phyloP scores from a whole-genome alignment of 2,888 invertebrate species.

The Dione vanillae region DNA sequence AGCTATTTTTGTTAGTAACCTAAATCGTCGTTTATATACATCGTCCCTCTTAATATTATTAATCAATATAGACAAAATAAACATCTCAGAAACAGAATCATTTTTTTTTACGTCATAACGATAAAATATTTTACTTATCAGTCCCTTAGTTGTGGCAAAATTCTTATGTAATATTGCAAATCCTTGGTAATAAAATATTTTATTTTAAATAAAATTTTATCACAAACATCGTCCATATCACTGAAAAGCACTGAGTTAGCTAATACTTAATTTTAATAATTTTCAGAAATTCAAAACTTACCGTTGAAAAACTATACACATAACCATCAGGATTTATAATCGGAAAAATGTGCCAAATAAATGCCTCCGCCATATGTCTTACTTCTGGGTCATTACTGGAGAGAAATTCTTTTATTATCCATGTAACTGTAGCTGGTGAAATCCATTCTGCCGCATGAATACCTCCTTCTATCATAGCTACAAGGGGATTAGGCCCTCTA shows the following conservation, averaged over 20 bases:
- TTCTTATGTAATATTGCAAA: neutral
- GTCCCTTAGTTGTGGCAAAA: neutral
- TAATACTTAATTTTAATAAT: too few relatives aligned
- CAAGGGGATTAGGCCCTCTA: constrained; percentile 46
- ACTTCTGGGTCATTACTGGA: constrained; percentile 83
- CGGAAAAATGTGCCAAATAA: constrained; percentile 91
- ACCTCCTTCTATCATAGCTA: constrained; percentile 72
- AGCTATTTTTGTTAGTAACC: too few relatives aligned
- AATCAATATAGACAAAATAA: neutral
- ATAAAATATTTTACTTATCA: neutral
- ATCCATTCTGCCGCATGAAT: constrained; percentile 92
- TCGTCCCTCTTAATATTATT: neutral
- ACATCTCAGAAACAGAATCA: neutral
- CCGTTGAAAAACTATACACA: constrained; percentile 85
- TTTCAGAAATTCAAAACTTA: constrained; percentile 66
- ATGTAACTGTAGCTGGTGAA: constrained; percentile 87
- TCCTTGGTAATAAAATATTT: neutral
- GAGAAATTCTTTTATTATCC: constrained; percentile 88
- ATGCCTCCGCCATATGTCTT: constrained; percentile 84
- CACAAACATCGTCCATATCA: too few relatives aligned
- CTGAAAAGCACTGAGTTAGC: too few relatives aligned
- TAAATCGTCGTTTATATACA: too few relatives aligned
- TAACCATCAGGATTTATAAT: constrained; percentile 91
- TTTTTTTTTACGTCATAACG: neutral
- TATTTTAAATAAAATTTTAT: too few relatives aligned